Evolutionary conservation across 2,888 invertebrate species (phyloP).

Genomic region (Branchipolynoe longqiensis): DNA sequence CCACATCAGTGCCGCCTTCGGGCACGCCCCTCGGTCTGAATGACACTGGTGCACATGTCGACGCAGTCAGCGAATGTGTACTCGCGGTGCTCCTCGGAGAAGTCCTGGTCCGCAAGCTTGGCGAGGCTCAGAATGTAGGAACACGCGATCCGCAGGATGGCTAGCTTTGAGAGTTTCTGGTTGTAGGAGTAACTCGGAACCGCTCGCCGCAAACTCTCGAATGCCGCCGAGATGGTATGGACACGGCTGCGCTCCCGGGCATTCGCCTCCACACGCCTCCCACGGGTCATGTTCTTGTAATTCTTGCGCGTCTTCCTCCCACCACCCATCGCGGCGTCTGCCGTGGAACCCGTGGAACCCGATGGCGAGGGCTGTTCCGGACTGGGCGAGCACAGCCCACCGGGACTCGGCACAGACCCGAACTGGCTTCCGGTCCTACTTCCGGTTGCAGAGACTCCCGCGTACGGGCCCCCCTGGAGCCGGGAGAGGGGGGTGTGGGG

Average conservation of each 20-base stretch:
- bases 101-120: slow-evolving; percentile 88
- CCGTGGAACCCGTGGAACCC: slow-evolving; percentile 29
- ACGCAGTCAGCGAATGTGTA: slow-evolving; percentile 89
- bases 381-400: neutral
- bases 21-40: slow-evolving; percentile 94
- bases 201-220: slow-evolving; percentile 91
- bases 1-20: slow-evolving; percentile 85
- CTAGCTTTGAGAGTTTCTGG: slow-evolving; percentile 95
- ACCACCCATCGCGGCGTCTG: slow-evolving; percentile 4
- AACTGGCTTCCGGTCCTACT: neutral
- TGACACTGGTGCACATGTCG: slow-evolving; percentile 93
- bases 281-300: slow-evolving; percentile 97
- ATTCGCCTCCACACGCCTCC: slow-evolving; percentile 95
- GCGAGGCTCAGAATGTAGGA: slow-evolving; percentile 95
- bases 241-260: slow-evolving; percentile 95
- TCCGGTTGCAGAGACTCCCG: neutral
- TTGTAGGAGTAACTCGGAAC: slow-evolving; percentile 96
- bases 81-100: slow-evolving; percentile 83
- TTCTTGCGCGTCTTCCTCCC: slow-evolving; percentile 83
- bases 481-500: neutral
- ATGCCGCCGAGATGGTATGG: slow-evolving; percentile 97
- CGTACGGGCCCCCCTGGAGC: neutral
- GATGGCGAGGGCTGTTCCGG: slow-evolving; percentile 35
- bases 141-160: slow-evolving; percentile 95
- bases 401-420: neutral